Base-by-base conservation (phyloP, 2,888 invertebrate species). In the Microctonus hyperodae region DNA sequence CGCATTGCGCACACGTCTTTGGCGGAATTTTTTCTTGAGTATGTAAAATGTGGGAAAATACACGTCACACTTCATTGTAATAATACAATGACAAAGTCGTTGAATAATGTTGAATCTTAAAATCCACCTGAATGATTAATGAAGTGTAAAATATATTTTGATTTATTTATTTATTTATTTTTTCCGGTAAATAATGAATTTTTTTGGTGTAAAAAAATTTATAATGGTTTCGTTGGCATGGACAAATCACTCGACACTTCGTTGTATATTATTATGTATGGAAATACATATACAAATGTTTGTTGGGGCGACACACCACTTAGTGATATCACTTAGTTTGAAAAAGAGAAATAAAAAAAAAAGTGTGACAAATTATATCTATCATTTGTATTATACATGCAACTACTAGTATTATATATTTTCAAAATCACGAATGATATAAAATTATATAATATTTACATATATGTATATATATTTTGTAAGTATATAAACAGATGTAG, bases 241-340 rank as follows among this genome's bases (percentile, higher is more conserved):
- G 79, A 81, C 80, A 79, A 80, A 82, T 82, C 80, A 78, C 81
- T 80, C 78, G 78, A 76, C 76, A 69, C 57, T 55, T 31, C 1
- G n/a, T n/a, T n/a, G n/a, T n/a, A n/a, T n/a, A n/a, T n/a, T n/a
- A n/a, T n/a, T n/a, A n/a, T n/a, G n/a, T n/a, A n/a, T n/a, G n/a
- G 2, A 11, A 11, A 28, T 16, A 31, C 31, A 55, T 33, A 55
- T 33, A 13, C 33, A n/a, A 2, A 51, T 55, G 1, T 55, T 3
- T 55, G 31, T 23, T 33, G 33, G 20, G 44, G 33, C 33, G 35
- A 28, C 31, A 48, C 50, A 51, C 53, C 60, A 65, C 65, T 65
- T 53, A 59, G 25, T 13, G 16, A 16, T 44, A 44, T 65, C 65
- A 48, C 33, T 65, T 16, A 55, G 55, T 10, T 44, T n/a, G 44